Percentiles rank a stretch among this genome's conserved stretches.
These are phyloP conservation scores for Manis crassicaudata DNA, from an alignment of 2,797 vertebrate species.

Conservation along the genomic window DNA sequence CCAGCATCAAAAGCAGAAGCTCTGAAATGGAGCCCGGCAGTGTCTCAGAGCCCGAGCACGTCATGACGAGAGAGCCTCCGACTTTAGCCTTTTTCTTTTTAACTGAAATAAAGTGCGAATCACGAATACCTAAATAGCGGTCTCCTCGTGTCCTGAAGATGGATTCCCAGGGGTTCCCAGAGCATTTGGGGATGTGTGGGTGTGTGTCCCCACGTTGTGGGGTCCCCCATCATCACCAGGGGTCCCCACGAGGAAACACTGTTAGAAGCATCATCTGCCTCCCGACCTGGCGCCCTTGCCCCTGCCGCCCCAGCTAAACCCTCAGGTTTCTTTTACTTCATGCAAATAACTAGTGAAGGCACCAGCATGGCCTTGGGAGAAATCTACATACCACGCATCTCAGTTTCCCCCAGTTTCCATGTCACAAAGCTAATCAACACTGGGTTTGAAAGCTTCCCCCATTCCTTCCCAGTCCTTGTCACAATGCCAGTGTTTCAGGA, in stretches of 20 bases:
- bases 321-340: neutral
- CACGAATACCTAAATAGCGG: neutral
- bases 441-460: neutral
- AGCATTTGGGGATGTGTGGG: neutral
- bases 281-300: neutral
- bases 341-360: too few relatives aligned
- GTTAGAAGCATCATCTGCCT: neutral
- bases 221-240: too few relatives aligned
- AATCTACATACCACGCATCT: too few relatives aligned
- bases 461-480: neutral
- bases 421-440: neutral
- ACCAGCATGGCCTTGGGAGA: neutral
- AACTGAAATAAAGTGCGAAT: neutral
- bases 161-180: neutral
- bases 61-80: accelerated
- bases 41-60: neutral
- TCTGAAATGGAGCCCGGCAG: neutral
- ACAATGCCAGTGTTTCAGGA: neutral
- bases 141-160: neutral
- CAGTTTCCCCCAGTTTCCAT: neutral
- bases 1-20: neutral
- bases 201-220: neutral
- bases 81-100: neutral
- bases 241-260: neutral
- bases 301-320: neutral